Evolutionary conservation across 2,113 vertebrate genomes (phyloP).

Genomic region (Chaetura pelagica): DNA sequence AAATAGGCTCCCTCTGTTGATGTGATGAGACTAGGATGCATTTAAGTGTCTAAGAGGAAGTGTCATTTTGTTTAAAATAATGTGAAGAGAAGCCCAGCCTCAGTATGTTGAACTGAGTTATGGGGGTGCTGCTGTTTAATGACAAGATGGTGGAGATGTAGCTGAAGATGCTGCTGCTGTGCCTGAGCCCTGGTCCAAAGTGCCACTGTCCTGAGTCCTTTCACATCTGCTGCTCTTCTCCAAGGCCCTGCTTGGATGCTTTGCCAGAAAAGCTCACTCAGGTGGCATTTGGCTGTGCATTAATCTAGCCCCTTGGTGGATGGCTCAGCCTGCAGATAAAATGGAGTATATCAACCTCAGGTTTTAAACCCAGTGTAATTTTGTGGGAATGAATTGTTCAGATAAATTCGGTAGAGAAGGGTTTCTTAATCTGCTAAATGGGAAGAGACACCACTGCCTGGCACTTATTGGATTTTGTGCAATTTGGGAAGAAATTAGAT

Average conservation of each 20-base stretch:
- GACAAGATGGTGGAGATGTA: background rate
- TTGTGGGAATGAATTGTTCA: conserved; percentile 22
- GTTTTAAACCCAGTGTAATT: conserved; percentile 19
- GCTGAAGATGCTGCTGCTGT: background rate
- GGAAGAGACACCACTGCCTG: background rate
- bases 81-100: background rate
- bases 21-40: conserved; percentile 41
- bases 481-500: conserved; percentile 45
- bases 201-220: rapidly evolving
- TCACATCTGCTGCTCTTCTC: background rate
- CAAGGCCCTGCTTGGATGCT: rapidly evolving
- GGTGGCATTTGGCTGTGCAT: background rate
- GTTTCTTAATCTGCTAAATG: conserved; percentile 45
- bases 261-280: background rate
- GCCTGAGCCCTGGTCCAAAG: background rate
- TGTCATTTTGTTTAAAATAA: conserved; percentile 53
- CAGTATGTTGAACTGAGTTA: background rate
- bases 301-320: background rate
- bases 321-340: background rate
- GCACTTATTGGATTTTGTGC: background rate
- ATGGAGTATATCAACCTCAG: background rate
- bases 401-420: background rate
- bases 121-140: background rate
- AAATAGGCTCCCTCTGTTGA: conserved; percentile 37
- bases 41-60: conserved; percentile 29